Base-by-base conservation (phyloP, 2,888 invertebrate species). In the Morpho deidamia region DNA sequence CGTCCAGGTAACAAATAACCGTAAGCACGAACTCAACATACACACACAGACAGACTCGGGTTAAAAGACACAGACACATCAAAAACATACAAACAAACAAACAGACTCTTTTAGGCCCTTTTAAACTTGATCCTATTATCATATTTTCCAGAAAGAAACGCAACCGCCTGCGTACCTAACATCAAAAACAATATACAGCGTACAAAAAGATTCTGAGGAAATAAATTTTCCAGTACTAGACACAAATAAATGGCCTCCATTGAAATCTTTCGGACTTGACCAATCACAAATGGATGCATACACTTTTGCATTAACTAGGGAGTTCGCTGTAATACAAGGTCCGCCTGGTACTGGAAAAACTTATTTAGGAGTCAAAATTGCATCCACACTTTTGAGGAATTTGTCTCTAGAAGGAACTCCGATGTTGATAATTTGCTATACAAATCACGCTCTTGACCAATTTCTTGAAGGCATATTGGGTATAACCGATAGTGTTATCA, bases 291-390 rank as follows among this genome's bases (percentile, higher is more conserved):
- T 90, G 56, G 71, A 77, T 38, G 96, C 96, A 0, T 93, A 92
- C 66, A 87, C 91, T 63, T 89, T 92, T 35, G 95, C 95, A 0
- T 69, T 97, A 2, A 93, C 92, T 0, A 88, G 91, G 67, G 94
- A 96, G 78, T 92, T 96, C 61, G 92, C 92, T 0, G 90, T 96
- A 0, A 95, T 96, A 58, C 96, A 96, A 86, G 97, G 97, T 0
- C 96, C 96, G 0, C 96, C 97, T 0, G 97, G 97, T 2, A 96
- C 96, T 0, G 97, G 96, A 0, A 97, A 96, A 87, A 96, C 96
- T 0, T 94, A 91, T 73, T 76, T 96, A 57, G 96, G 96, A 0
- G 81, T 95, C 34, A 93, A 94, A 90, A 92, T 97, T 12, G 93
- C 94, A 0, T 85, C 92, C 51, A 91, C 92, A 0, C 70, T 97